Conservation (phyloP, 2,113 vertebrate genomes). For the Erpornis zantholeuca region DNA sequence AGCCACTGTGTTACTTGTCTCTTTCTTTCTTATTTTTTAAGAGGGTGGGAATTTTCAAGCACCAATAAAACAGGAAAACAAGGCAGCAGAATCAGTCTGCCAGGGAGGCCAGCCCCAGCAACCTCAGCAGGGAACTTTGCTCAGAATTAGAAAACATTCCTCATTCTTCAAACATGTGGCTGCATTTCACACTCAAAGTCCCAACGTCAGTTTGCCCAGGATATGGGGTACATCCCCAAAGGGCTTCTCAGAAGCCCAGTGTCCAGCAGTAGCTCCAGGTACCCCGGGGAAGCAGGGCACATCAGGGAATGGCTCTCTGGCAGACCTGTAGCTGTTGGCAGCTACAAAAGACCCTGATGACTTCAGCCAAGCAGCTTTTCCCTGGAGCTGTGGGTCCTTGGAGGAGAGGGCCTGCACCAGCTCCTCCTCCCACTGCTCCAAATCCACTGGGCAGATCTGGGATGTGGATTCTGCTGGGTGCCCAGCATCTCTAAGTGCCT, state of each 20-base stretch:
- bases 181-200: not conserved
- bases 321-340: not conserved
- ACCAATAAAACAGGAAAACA: not conserved
- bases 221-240: not conserved
- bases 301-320: not conserved
- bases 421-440: not conserved
- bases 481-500: not conserved
- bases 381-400: not conserved
- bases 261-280: not conserved
- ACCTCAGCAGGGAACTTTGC: not conserved
- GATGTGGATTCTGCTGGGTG: not conserved
- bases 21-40: too few relatives aligned
- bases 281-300: fast-evolving
- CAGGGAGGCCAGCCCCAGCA: not conserved
- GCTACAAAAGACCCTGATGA: not conserved
- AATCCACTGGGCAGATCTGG: not conserved
- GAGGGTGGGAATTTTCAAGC: not conserved
- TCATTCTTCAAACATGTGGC: not conserved
- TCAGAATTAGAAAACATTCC: not conserved
- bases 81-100: not conserved
- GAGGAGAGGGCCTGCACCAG: not conserved
- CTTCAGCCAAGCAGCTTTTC: not conserved
- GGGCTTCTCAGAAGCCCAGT: not conserved
- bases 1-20: not conserved
- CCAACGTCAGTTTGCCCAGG: not conserved